These are phyloP conservation scores for Tholera decimalis DNA, from an alignment of 2,888 invertebrate species.

Conservation along the genomic window DNA sequence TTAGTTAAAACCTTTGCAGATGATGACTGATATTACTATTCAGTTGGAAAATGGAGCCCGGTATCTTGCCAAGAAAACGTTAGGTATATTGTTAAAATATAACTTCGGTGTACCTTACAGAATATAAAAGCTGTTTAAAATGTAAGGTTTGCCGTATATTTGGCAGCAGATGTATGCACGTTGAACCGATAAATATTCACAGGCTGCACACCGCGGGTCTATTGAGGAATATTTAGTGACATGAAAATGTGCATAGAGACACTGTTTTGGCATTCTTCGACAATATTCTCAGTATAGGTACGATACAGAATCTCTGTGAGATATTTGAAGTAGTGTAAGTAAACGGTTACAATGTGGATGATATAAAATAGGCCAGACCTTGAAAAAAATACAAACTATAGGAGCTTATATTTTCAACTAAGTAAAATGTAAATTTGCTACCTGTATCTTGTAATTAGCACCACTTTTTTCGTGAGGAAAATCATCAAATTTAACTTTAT, in stretches of 20 bases:
- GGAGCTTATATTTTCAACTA: too few species aligned
- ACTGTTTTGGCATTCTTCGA: slow-evolving; percentile 3
- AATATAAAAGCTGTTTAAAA: slow-evolving; percentile 54
- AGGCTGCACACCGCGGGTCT: slow-evolving; percentile 24
- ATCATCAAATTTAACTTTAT: too few species aligned
- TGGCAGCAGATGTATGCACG: slow-evolving; percentile 58
- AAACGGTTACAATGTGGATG: neutral
- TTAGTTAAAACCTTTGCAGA: too few species aligned
- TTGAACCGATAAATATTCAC: slow-evolving; percentile 51
- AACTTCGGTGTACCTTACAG: slow-evolving; percentile 14
- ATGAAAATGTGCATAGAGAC: slow-evolving; percentile 22
- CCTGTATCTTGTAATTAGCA: too few species aligned
- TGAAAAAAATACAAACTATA: too few species aligned
- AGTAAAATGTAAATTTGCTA: too few species aligned
- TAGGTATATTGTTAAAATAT: slow-evolving; percentile 33
- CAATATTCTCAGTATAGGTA: neutral
- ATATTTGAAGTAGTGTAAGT: neutral
- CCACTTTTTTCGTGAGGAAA: too few species aligned
- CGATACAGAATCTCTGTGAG: neutral
- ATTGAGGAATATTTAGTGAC: slow-evolving; percentile 52
- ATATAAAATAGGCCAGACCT: too few species aligned
- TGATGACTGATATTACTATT: too few species aligned
- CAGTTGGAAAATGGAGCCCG: neutral
- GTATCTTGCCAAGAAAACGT: neutral
- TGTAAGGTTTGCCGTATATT: slow-evolving; percentile 44